These are phyloP conservation scores for Drosophila niveifrons DNA, from an alignment of 2,888 invertebrate species.

Conservation along the genomic window DNA sequence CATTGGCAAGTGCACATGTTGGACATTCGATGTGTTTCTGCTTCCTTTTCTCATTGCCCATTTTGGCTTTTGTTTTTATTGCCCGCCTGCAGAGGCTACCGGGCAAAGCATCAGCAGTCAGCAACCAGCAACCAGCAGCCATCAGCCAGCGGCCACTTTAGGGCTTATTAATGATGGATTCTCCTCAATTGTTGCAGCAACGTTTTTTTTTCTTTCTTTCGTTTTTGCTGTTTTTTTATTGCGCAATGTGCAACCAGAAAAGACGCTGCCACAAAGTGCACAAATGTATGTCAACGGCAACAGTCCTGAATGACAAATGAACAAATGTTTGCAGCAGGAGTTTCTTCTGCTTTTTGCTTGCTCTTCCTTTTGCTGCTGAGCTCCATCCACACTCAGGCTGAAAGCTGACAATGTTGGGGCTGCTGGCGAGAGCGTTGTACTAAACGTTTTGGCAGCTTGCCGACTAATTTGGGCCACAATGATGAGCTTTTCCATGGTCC, in stretches of 20 bases:
- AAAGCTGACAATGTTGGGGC: slow-evolving; percentile 10
- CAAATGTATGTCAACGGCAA: slow-evolving; percentile 84
- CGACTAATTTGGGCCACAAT: slow-evolving; percentile 74
- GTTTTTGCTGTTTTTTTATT: slow-evolving; percentile 58
- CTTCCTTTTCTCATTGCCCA: slow-evolving; percentile 75
- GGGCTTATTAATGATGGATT: slow-evolving; percentile 83
- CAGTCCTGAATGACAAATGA: slow-evolving; percentile 84
- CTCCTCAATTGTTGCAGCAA: slow-evolving; percentile 75
- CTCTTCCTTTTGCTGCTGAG: slow-evolving; percentile 1
- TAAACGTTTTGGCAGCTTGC: slow-evolving; percentile 78
- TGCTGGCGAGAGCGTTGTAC: slow-evolving; percentile 63
- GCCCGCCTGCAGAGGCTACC: slow-evolving; percentile 67
- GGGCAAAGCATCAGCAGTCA: slow-evolving; percentile 53
- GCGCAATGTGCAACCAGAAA: slow-evolving; percentile 66
- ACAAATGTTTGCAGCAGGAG: slow-evolving; percentile 71
- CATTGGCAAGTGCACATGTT: slow-evolving; percentile 66
- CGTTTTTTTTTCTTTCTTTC: slow-evolving; percentile 15
- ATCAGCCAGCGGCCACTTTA: slow-evolving; percentile 76
- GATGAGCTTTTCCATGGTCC: slow-evolving; percentile 33
- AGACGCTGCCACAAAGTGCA: slow-evolving; percentile 71
- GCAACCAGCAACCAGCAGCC: slow-evolving; percentile 4
- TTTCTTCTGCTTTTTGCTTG: slow-evolving; percentile 22
- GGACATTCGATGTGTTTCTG: slow-evolving; percentile 70
- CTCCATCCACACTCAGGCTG: slow-evolving; percentile 2
- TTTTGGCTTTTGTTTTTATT: slow-evolving; percentile 80